Evolutionary conservation across 2,797 vertebrate genomes (phyloP), one percentile per base, ranked within the genome.

Genomic region (Serranus cabrilla): DNA sequence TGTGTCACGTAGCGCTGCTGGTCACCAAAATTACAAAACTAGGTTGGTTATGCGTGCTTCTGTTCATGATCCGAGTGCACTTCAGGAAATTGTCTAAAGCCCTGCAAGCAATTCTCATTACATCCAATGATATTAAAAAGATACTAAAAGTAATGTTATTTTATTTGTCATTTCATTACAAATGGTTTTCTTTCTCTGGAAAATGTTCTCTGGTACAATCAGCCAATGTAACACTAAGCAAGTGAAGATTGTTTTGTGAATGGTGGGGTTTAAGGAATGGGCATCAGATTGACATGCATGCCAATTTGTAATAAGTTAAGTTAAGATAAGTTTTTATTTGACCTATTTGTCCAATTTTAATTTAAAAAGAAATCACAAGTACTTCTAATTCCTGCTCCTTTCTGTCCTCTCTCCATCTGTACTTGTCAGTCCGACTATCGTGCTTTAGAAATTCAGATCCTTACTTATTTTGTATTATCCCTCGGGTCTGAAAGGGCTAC

Each of bases 401-500:
- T 60, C 23, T 47, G 23, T 13, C 34, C 10, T 27, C 45, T 12
- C 20, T 78, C 25, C 45, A 65, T 25, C 21, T 13, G 40, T 25
- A 45, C 21, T 56, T 43, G 42, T 56, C 23, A 59, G 51, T 46
- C 9, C 40, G 21, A 52, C 40, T 64, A 46, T 2, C n/a, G 20
- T 39, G 27, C 43, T 49, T 62, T 45, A 31, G 9, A 51, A 64
- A 54, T 23, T 69, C 31, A 25, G 27, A 76, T 55, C 52, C 61
- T 46, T 51, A n/a, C 21, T 66, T n/a, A 20, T 34, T 73, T 43
- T 62, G 23, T 67, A 34, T 43, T 31, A 51, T 60, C 31, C 47
- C 56, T 73, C 39, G 40, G 20, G 39, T 56, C 37, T 51, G 13
- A 14, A 27, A 74, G 37, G 59, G 37, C 75, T 40, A 20, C 49